A percentile compares a stretch with the other conserved stretches of the same genome.
These are phyloP conservation scores for Drosophila ercepeae DNA, from an alignment of 1,140 invertebrate species.

Conservation along the genomic window DNA sequence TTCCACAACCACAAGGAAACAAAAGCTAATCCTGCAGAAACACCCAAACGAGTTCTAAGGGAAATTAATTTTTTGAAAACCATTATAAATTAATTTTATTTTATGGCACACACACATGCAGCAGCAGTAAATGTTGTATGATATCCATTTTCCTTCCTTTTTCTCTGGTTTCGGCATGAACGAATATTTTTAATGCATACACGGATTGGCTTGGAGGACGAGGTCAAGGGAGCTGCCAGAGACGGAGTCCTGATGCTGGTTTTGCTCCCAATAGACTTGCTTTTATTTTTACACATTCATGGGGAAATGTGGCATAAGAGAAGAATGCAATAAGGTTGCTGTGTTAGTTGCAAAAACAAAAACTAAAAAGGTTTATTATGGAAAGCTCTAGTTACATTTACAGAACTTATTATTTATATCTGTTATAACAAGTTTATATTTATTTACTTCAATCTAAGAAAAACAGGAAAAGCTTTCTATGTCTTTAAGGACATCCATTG, in stretches of 20 bases:
- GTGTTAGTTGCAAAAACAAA: background rate
- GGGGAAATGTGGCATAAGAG: background rate
- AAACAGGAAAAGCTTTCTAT: background rate
- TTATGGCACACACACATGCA: conserved; percentile 43
- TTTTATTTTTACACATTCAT: conserved; percentile 54
- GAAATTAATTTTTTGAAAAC: conserved; percentile 80
- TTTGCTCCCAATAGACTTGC: conserved; percentile 68
- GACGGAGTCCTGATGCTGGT: conserved; percentile 45
- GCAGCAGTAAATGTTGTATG: conserved; percentile 56
- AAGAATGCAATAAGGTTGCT: background rate
- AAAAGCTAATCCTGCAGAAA: conserved; percentile 54
- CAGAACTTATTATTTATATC: background rate
- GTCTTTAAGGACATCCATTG: background rate
- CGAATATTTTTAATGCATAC: conserved; percentile 75
- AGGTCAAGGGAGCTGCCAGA: conserved; percentile 16
- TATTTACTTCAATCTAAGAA: background rate
- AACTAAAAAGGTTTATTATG: too few species aligned
- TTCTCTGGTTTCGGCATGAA: conserved; percentile 46
- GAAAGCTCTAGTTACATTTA: too few species aligned
- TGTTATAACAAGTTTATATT: background rate
- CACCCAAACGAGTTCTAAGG: conserved; percentile 52
- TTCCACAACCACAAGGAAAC: conserved; percentile 17
- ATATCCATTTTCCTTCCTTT: conserved; percentile 12
- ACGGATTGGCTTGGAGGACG: conserved; percentile 40
- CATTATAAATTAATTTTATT: conserved; percentile 81